Evolutionary conservation across 1,140 invertebrate species (phyloP).

Genomic region (Drosophila takahashii): DNA sequence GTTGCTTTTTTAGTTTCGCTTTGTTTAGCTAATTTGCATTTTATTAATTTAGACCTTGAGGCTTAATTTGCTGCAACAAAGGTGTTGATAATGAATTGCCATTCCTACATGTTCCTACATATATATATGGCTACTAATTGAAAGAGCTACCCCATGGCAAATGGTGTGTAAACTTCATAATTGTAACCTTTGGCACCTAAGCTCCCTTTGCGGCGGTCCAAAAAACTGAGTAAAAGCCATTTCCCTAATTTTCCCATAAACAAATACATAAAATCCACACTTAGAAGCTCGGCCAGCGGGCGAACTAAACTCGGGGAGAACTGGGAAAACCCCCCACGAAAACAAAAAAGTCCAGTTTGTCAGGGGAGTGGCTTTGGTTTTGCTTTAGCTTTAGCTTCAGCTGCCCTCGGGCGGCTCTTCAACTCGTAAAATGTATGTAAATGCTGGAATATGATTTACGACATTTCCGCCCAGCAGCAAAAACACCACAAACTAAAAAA

Average conservation of each 20-base stretch:
- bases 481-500: constrained; percentile 17
- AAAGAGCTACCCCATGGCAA: constrained; percentile 59
- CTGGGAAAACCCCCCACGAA: constrained; percentile 13
- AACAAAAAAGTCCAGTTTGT: constrained; percentile 12
- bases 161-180: constrained; percentile 83
- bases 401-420: constrained; percentile 41
- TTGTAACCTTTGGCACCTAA: constrained; percentile 81
- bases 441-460: constrained; percentile 81
- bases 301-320: constrained; percentile 15
- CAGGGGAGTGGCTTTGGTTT: constrained; percentile 36
- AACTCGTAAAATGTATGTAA: constrained; percentile 78
- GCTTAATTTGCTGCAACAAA: constrained; percentile 83
- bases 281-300: constrained; percentile 61
- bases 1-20: constrained; percentile 56
- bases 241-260: constrained; percentile 84
- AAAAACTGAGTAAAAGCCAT: constrained; percentile 72
- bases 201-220: constrained; percentile 11
- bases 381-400: constrained; percentile 23
- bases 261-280: constrained; percentile 84
- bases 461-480: constrained; percentile 59
- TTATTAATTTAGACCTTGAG: constrained; percentile 69
- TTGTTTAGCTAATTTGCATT: constrained; percentile 64
- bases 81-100: constrained; percentile 80
- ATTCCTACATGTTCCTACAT: constrained; percentile 24
- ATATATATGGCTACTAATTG: constrained; percentile 42